phyloP scores from a whole-genome alignment of 2,888 invertebrate genomes.

The Liodrosophila aerea region DNA sequence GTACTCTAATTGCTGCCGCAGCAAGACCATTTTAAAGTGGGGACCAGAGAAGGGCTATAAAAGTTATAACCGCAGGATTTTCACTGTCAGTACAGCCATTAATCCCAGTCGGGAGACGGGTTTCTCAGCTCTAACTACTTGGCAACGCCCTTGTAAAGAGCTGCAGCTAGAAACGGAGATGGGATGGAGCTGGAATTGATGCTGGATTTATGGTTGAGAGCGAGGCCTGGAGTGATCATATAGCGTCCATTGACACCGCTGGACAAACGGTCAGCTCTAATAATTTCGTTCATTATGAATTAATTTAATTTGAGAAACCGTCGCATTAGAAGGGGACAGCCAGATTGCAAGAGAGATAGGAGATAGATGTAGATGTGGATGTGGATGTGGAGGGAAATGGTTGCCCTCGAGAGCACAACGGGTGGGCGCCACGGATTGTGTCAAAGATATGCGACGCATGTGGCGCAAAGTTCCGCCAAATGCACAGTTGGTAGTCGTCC shows the following conservation, averaged over 20 bases:
- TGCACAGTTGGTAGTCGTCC: constrained; percentile 70
- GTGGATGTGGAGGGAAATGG: constrained; percentile 54
- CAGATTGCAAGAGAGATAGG: constrained; percentile 17
- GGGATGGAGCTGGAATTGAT: constrained; percentile 17
- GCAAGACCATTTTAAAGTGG: constrained; percentile 38
- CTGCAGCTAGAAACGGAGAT: background rate
- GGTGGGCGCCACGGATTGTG: constrained; percentile 76
- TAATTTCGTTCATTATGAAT: constrained; percentile 76
- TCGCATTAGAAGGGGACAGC: constrained; percentile 15
- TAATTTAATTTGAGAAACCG: constrained; percentile 66
- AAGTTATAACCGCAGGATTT: constrained; percentile 75
- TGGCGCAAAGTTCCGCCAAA: constrained; percentile 76
- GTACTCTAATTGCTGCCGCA: constrained; percentile 62
- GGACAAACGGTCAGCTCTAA: constrained; percentile 57
- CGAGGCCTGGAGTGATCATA: background rate
- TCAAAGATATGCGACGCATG: constrained; percentile 77
- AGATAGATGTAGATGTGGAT: too few relatives aligned
- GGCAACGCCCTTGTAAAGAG: constrained; percentile 68
- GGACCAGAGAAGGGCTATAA: constrained; percentile 59
- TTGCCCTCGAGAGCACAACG: constrained; percentile 73
- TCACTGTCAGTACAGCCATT: constrained; percentile 70
- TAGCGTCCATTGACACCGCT: constrained; percentile 37
- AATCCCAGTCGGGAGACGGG: constrained; percentile 52
- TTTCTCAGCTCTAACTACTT: constrained; percentile 55
- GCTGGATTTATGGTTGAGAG: background rate